Conservation (phyloP, 2,113 vertebrate genomes). For the Columba janthina region DNA sequence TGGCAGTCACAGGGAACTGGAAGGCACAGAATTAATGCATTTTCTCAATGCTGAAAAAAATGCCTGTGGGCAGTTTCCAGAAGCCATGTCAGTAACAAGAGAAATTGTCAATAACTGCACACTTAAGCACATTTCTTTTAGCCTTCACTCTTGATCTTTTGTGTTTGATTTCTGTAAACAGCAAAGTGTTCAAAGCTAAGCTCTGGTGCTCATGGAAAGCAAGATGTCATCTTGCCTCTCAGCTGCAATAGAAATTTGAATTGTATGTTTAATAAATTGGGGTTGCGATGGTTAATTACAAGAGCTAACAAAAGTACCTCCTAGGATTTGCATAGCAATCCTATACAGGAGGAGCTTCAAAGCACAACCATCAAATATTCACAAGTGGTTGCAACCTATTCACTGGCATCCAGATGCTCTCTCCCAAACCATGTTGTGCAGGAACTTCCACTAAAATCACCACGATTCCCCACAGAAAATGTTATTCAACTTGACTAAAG, state of each 20-base stretch:
- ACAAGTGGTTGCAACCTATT: constrained; percentile 48
- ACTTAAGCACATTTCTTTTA: not conserved
- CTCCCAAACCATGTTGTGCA: not conserved
- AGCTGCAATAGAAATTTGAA: constrained; percentile 35
- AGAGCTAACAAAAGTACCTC: constrained; percentile 40
- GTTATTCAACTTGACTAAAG: constrained; percentile 21
- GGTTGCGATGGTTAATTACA: constrained; percentile 2
- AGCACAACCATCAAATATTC: constrained; percentile 44
- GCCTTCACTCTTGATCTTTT: not conserved
- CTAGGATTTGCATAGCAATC: constrained; percentile 35
- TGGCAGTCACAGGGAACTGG: not conserved
- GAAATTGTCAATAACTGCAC: not conserved
- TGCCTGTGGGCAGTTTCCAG: not conserved
- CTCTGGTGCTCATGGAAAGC: constrained; percentile 1
- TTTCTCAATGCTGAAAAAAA: not conserved
- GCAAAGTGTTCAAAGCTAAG: constrained; percentile 17
- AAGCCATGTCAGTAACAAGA: not conserved
- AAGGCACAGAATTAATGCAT: not conserved
- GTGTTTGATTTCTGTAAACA: constrained; percentile 7
- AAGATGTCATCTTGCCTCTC: not conserved
- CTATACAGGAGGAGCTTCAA: constrained; percentile 15
- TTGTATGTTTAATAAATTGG: constrained; percentile 49
- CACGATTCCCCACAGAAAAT: not conserved
- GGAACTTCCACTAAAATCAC: constrained; percentile 31
- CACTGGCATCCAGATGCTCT: constrained; percentile 35